Conservation (phyloP, 1,140 invertebrate genomes). For the Euura lappo region DNA sequence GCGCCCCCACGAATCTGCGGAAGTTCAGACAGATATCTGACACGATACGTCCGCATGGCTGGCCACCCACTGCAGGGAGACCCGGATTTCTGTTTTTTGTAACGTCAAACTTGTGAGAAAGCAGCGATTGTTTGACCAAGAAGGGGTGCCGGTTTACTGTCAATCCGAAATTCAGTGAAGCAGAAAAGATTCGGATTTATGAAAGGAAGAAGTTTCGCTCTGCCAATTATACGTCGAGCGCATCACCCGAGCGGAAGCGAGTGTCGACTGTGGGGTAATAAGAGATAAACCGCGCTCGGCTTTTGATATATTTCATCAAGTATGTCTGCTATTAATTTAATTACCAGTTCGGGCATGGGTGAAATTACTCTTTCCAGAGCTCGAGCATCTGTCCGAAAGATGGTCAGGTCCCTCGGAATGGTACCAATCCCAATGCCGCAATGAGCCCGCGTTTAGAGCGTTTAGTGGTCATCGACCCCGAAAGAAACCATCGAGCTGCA, state of each 20-base stretch:
- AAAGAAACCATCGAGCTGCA: background rate
- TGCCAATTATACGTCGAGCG: background rate
- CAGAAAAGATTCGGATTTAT: background rate
- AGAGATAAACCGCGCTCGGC: background rate
- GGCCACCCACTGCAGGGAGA: background rate
- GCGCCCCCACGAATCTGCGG: background rate
- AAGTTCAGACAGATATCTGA: background rate
- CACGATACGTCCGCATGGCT: background rate
- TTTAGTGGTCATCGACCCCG: slow-evolving; percentile 5
- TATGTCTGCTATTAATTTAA: background rate
- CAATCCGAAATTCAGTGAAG: background rate
- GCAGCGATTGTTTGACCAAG: background rate
- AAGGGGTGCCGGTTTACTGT: background rate
- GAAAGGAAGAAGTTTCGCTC: background rate
- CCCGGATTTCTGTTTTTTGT: background rate
- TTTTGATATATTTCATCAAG: background rate
- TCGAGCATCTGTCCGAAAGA: background rate
- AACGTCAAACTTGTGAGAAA: background rate
- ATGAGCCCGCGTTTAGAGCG: background rate
- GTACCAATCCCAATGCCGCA: background rate
- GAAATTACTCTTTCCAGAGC: background rate
- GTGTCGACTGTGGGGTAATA: too few relatives aligned
- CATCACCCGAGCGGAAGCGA: too few relatives aligned
- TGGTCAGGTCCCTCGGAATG: background rate
- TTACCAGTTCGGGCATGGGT: background rate